Evolutionary conservation across 2,797 vertebrate species (phyloP).

Genomic region (Oryzias dopingdopingensis): DNA sequence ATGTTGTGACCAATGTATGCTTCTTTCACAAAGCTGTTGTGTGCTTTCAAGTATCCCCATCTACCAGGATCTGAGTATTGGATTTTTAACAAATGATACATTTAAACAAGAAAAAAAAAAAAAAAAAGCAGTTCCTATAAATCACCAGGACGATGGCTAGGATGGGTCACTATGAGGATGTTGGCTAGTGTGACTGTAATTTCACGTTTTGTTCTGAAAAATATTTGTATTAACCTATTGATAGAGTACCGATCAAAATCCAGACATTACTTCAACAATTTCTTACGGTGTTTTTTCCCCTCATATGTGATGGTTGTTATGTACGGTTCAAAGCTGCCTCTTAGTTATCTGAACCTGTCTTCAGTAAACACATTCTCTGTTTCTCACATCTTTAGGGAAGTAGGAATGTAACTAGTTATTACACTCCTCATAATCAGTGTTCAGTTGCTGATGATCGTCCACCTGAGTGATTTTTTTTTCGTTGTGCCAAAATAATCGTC

Average conservation of each 20-base stretch:
- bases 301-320: conserved; percentile 45
- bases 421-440: conserved; percentile 46
- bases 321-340: conserved; percentile 49
- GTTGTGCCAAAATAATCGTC: conserved; percentile 69
- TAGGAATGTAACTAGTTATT: conserved; percentile 40
- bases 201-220: too few relatives aligned
- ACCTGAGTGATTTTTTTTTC: conserved; percentile 31
- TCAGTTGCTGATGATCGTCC: conserved; percentile 51
- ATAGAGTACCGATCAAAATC: conserved; percentile 34
- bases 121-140: conserved; percentile 47
- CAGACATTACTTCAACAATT: conserved; percentile 19
- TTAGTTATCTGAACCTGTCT: conserved; percentile 42
- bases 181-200: too few relatives aligned
- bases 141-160: conserved; percentile 53
- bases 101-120: conserved; percentile 16
- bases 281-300: conserved; percentile 29
- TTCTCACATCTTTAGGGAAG: conserved; percentile 41
- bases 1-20: conserved; percentile 70
- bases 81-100: conserved; percentile 35
- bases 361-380: conserved; percentile 47
- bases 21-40: conserved; percentile 67
- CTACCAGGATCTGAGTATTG: conserved; percentile 58
- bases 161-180: too few relatives aligned
- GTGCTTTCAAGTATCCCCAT: conserved; percentile 54
- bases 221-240: conserved; percentile 25